These are phyloP conservation scores for Phyllotreta striolata DNA, from an alignment of 2,888 invertebrate species.

Conservation along the genomic window DNA sequence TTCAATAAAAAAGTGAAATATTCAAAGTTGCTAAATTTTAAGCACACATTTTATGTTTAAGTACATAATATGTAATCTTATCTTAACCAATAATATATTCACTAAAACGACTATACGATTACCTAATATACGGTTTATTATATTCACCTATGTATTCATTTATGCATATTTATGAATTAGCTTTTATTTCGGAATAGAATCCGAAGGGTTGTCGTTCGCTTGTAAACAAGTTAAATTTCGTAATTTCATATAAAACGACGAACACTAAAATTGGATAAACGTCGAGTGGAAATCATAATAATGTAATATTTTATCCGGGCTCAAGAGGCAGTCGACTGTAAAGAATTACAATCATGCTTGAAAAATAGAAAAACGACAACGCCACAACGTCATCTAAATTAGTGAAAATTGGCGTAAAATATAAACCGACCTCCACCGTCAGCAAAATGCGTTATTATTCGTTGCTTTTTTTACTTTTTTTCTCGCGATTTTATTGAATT, in stretches of 20 bases:
- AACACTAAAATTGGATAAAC: constrained; percentile 51
- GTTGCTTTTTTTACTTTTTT: constrained; percentile 35
- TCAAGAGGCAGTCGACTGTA: constrained; percentile 54
- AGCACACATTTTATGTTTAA: no score
- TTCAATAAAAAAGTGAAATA: no score
- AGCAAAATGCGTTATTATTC: constrained; percentile 42
- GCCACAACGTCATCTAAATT: constrained; percentile 62
- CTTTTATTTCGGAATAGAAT: constrained; percentile 13
- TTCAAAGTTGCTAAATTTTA: no score
- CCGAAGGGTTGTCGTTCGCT: constrained; percentile 19
- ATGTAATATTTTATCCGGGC: constrained; percentile 56
- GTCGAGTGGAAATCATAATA: constrained; percentile 59
- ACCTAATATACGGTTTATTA: no score
- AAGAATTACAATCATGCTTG: constrained; percentile 61
- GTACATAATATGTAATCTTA: no score
- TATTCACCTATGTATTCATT: no score
- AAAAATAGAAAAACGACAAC: constrained; percentile 61
- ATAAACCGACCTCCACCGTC: constrained; percentile 54
- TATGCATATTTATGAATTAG: constrained; percentile 20
- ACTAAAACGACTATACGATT: no score
- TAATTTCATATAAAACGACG: constrained; percentile 40
- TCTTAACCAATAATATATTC: no score
- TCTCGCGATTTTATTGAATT: constrained; percentile 27
- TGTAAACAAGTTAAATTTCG: constrained; percentile 34
- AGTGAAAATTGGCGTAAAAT: constrained; percentile 63